These are phyloP conservation scores for Panzeria rudis DNA, from an alignment of 2,888 invertebrate genomes.

Conservation along the genomic window DNA sequence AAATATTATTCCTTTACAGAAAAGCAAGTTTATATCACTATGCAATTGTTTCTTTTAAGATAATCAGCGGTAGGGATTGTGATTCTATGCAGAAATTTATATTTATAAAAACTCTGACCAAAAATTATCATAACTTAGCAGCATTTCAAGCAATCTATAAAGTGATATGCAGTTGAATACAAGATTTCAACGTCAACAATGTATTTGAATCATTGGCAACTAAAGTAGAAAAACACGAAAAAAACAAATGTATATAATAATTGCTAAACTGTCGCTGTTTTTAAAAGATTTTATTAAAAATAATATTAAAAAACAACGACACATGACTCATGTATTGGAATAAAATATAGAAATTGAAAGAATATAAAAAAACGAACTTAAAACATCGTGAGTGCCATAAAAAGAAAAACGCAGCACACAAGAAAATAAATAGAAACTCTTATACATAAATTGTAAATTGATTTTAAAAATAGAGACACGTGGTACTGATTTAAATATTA, in stretches of 20 bases:
- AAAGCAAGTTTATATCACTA: too few relatives aligned
- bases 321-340: slow-evolving; percentile 50
- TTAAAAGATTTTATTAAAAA: not conserved
- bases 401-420: not conserved
- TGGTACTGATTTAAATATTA: slow-evolving; percentile 1
- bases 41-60: too few relatives aligned
- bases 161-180: not conserved
- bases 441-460: slow-evolving; percentile 11
- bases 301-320: slow-evolving; percentile 2
- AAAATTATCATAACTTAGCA: too few relatives aligned
- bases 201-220: not conserved
- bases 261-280: not conserved
- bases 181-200: not conserved
- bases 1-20: too few relatives aligned
- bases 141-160: too few relatives aligned
- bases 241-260: not conserved
- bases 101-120: too few relatives aligned
- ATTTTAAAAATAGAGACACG: slow-evolving; percentile 22
- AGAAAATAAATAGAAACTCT: not conserved
- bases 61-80: too few relatives aligned
- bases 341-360: slow-evolving; percentile 9
- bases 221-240: not conserved
- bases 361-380: not conserved
- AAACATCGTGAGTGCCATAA: slow-evolving; percentile 17
- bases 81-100: too few relatives aligned